These are phyloP conservation scores for Sphaeramia orbicularis DNA, from an alignment of 2,797 vertebrate genomes.

Conservation along the genomic window DNA sequence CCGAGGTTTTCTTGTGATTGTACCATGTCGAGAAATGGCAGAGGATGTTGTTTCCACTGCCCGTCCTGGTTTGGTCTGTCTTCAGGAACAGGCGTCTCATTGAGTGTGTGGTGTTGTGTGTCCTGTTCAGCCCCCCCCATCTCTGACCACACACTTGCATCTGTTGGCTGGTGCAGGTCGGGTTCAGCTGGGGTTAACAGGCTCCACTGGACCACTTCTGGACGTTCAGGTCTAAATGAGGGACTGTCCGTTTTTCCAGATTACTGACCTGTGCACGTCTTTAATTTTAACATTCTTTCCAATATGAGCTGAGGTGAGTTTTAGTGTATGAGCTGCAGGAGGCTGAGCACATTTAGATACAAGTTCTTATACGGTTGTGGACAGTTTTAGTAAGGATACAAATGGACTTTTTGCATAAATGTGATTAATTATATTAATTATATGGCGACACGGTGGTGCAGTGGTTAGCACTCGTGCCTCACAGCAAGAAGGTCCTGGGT, in stretches of 20 bases:
- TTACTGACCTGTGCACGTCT: neutral
- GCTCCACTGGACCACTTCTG: constrained; percentile 20
- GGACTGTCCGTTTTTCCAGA: neutral
- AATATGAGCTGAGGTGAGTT: too few species aligned
- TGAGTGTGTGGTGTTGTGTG: constrained; percentile 36
- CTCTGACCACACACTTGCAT: constrained; percentile 24
- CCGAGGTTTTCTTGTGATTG: constrained; percentile 42
- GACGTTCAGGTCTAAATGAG: constrained; percentile 4
- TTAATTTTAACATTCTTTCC: too few species aligned
- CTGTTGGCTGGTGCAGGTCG: neutral
- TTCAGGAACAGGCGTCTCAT: constrained; percentile 42
- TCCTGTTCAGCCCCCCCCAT: constrained; percentile 14
- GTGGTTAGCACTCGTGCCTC: too few species aligned
- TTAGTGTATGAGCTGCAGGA: too few species aligned
- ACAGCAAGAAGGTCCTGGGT: too few species aligned
- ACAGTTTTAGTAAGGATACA: too few species aligned
- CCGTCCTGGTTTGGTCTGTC: constrained; percentile 7
- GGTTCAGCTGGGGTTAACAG: constrained; percentile 21
- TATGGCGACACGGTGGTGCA: too few species aligned
- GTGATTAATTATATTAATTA: too few species aligned
- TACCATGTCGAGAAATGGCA: constrained; percentile 25
- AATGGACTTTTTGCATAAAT: too few species aligned
- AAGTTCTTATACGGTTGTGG: too few species aligned
- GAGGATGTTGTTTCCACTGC: constrained; percentile 40
- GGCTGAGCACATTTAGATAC: neutral